Percentiles rank a stretch among this genome's conserved stretches.
These are phyloP conservation scores for Mesorhabditis spiculigera DNA, from an alignment of 2,888 invertebrate genomes.

Conservation along the genomic window DNA sequence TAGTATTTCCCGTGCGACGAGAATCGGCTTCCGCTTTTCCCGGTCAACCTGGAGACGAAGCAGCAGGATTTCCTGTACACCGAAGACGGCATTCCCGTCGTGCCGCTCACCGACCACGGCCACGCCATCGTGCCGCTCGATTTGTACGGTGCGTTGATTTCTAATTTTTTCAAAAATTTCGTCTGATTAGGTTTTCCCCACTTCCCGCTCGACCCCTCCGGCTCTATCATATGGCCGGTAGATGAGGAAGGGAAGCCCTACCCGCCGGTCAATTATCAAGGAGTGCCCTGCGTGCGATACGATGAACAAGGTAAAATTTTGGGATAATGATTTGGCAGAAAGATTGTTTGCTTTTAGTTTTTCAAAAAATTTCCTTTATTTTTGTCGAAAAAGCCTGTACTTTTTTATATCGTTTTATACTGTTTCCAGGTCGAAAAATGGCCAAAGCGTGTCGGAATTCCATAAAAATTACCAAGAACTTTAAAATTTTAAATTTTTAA, in stretches of 20 bases:
- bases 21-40: neutral
- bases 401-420: no score
- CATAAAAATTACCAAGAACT: no score
- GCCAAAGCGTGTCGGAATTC: no score
- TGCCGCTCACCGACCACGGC: neutral
- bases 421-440: no score
- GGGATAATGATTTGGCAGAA: no score
- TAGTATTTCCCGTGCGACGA: neutral
- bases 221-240: neutral
- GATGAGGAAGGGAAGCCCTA: constrained; percentile 3
- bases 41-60: neutral
- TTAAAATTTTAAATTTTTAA: no score
- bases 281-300: neutral
- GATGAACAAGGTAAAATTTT: neutral
- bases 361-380: no score
- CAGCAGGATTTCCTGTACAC: neutral
- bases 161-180: neutral
- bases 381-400: no score
- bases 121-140: neutral
- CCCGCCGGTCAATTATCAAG: neutral
- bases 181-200: neutral
- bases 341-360: no score
- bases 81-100: neutral
- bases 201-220: neutral
- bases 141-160: neutral